A percentile compares a stretch with the other conserved stretches of the same genome.
Conservation (phyloP, 2,888 invertebrate species). For the Sarcophaga caerulescens region DNA sequence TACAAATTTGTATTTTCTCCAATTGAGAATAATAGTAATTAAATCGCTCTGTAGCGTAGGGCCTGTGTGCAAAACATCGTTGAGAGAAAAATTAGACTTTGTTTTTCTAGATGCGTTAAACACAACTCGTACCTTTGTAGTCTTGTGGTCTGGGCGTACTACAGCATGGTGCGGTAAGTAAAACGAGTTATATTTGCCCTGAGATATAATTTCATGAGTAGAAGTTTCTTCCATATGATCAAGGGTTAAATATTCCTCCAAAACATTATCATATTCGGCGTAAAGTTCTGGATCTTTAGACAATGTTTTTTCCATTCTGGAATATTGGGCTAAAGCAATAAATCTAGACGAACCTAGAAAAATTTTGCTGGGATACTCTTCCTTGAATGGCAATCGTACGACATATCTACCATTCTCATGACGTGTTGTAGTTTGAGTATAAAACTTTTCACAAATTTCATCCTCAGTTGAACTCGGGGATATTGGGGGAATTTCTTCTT, state of each 20-base stretch:
- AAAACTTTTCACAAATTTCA: too few species aligned
- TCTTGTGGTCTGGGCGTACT: conserved; percentile 33
- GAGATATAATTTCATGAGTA: not conserved
- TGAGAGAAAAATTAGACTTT: conserved; percentile 33
- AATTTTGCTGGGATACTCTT: not conserved
- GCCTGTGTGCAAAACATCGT: conserved; percentile 55
- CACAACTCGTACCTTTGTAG: conserved; percentile 61
- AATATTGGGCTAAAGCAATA: conserved; percentile 9
- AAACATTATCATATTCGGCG: too few species aligned
- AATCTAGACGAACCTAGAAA: conserved; percentile 10
- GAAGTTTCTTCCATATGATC: too few species aligned
- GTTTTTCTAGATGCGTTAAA: conserved; percentile 43
- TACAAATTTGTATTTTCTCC: conserved; percentile 48
- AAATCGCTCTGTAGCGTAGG: conserved; percentile 62
- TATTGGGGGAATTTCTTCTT: not conserved
- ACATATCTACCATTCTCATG: too few species aligned
- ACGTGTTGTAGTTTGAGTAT: too few species aligned
- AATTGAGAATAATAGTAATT: conserved; percentile 38
- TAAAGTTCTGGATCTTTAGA: too few species aligned
- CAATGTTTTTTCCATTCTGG: not conserved
- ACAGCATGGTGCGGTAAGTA: not conserved
- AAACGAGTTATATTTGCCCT: not conserved
- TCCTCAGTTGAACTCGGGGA: not conserved
- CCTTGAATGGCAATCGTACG: not conserved
- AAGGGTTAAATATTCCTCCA: too few species aligned